phyloP scores from a whole-genome alignment of 2,113 vertebrate genomes.

The Lophotis ruficrista region DNA sequence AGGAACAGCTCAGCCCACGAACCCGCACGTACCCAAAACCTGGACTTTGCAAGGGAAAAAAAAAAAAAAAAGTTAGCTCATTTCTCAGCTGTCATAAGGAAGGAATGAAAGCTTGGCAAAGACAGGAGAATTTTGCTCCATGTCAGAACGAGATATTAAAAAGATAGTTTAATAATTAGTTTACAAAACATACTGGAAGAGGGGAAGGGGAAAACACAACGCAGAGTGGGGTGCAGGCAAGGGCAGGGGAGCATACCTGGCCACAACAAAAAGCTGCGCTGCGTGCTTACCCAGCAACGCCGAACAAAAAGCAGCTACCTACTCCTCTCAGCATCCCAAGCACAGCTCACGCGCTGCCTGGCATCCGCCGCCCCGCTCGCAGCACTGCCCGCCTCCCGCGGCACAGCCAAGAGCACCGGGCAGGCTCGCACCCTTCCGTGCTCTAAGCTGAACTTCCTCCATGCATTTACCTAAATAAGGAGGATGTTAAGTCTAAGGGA shows the following conservation, averaged over 20 bases:
- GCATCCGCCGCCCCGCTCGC: background rate
- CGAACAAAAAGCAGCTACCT: slow-evolving; percentile 43
- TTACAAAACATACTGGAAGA: background rate
- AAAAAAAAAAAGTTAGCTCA: background rate
- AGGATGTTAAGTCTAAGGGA: background rate
- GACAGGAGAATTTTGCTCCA: background rate
- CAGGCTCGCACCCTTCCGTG: rapidly evolving
- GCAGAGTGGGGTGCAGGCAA: background rate
- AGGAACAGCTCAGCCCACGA: background rate
- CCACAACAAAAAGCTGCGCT: slow-evolving; percentile 19
- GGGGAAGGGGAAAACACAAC: slow-evolving; percentile 2
- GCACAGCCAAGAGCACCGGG: background rate
- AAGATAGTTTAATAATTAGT: background rate
- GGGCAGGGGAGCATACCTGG: slow-evolving; percentile 4
- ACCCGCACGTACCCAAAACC: background rate
- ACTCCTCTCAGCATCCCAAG: slow-evolving; percentile 44
- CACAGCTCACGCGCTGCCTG: slow-evolving; percentile 32
- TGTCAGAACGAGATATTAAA: background rate
- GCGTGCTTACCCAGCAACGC: slow-evolving; percentile 2
- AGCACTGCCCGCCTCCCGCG: background rate
- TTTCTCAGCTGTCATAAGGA: background rate
- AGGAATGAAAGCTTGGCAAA: background rate
- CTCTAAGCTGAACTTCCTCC: background rate
- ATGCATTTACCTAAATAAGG: background rate
- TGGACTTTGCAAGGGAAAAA: background rate